Base-by-base conservation (phyloP, 2,888 invertebrate species). In the Trichogramma evanescens region DNA sequence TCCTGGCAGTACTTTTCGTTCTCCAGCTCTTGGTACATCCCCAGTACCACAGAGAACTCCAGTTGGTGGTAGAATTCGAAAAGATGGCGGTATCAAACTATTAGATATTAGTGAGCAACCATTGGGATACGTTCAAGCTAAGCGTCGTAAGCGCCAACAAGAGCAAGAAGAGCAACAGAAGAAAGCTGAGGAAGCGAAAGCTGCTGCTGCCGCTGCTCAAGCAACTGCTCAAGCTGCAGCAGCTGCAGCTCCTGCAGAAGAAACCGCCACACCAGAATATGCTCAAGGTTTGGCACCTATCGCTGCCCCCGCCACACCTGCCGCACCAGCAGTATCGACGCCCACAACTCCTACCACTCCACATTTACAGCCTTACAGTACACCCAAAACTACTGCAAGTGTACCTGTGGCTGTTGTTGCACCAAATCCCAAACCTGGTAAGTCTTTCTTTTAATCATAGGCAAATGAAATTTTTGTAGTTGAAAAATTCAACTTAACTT, bases 81-180 rank as follows among this genome's bases (percentile, higher is more conserved):
- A 86, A 81, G 95, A 93, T 76, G 90, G 95, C 56, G 96, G 96
- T 61, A 95, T 96, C 69, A 97, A 97, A 80, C 81, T 97, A 53
- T 81, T 97, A 46, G 96, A 96, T 76, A 94, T 97, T 70, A 88
- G 90, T 4, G 96, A 97, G 74, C 93, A 95, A 74, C 96, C 96
- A 0, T 78, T 92, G 42, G 91, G 91, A 7, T 88, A 86, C 76
- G 87, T 89, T 0, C 88, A 87, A 51, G 92, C 93, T 10, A 95
- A 95, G 76, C 91, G 95, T 78, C 84, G 95, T 68, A 87, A 92
- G 76, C 87, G 90, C 70, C 87, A 89, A 79, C 87, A 74, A 80
- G 88, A 88, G 71, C 70, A 86, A 52, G 88, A 88, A 71, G 88
- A 84, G 68, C 85, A 83, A 50, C 82, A 80, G 65, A 86, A 84